Conservation (phyloP, 2,888 invertebrate genomes). For the Dryococelus australis region DNA sequence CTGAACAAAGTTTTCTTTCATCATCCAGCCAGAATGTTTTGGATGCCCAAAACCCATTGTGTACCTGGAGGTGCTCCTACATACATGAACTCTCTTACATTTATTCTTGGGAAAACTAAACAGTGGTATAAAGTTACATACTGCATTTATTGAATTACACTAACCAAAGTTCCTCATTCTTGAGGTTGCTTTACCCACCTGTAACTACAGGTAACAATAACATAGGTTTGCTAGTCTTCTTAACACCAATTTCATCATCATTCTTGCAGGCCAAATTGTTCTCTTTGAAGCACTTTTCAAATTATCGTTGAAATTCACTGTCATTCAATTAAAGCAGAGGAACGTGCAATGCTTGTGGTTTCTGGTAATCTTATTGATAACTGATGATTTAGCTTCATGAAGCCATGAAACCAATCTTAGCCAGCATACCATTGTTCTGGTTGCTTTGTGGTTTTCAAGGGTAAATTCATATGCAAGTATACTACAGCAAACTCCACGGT, state of each 20-base stretch:
- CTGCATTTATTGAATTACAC: constrained; percentile 43
- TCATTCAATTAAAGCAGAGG: neutral
- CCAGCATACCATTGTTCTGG: neutral
- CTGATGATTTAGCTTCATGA: neutral
- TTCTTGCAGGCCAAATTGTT: neutral
- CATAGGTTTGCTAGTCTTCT: neutral
- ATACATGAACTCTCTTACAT: neutral
- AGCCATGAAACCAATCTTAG: neutral
- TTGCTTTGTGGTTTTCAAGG: neutral
- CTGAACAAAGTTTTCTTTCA: too few species aligned
- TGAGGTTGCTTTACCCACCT: constrained; percentile 49
- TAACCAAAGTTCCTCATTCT: constrained; percentile 48
- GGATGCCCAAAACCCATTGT: neutral
- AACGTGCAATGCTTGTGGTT: neutral
- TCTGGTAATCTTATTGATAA: neutral
- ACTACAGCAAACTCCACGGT: neutral
- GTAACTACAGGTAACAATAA: constrained; percentile 45
- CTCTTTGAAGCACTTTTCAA: neutral
- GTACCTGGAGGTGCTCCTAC: neutral
- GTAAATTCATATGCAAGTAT: neutral
- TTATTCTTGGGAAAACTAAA: constrained; percentile 44
- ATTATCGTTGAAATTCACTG: neutral
- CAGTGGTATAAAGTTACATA: constrained; percentile 44
- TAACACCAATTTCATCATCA: neutral
- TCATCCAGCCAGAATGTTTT: neutral